Evolutionary conservation across 2,113 vertebrate species (phyloP), one percentile per base, ranked within the genome.

Genomic region (Xiphorhynchus elegans): DNA sequence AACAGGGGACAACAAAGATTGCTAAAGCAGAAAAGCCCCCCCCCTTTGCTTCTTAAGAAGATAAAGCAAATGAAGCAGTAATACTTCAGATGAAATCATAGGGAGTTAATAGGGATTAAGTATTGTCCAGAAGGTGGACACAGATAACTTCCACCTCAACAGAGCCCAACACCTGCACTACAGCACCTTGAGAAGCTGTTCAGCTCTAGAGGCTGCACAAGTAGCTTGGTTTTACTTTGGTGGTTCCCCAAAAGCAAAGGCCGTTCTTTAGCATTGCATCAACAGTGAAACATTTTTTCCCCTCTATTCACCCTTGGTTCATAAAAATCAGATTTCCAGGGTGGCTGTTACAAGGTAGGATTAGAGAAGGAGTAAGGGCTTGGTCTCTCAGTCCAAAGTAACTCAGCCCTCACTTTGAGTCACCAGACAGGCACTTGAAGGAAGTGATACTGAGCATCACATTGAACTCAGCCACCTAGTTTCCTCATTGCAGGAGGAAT

Each of bases 401-500:
- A 53, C 44, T 46, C 52, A 64, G 5, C 15, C 21, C 28, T 77
- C 0, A 4, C 24, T 13, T 37, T 74, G 85, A 93, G 80, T 93
- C 88, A 81, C 37, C 2, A 2, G 4, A 14, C 12, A 25, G 1
- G 0, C 64, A 13, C 56, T 13, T 31, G 37, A 47, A 78, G 84
- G 90, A 78, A 81, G 77, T 3, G 42, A 87, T 40, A 67, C 60
- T 3, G 4, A 53, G 33, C 56, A 40, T 15, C 1, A 5, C 16
- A 5, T 47, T 63, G 78, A 87, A 44, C 70, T 72, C 74, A 78
- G 84, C 64, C 0, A 0, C 60, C 0, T 1, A 16, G 14, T 11
- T 90, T 90, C 82, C 93, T 93, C 85, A 60, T 82, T 93, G 82
- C 66, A 60, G 94, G 23, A 75, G 56, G 13, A 66, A 59, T 9